phyloP scores from a whole-genome alignment of 1,140 invertebrate species.

The Gonioctena quinquepunctata region DNA sequence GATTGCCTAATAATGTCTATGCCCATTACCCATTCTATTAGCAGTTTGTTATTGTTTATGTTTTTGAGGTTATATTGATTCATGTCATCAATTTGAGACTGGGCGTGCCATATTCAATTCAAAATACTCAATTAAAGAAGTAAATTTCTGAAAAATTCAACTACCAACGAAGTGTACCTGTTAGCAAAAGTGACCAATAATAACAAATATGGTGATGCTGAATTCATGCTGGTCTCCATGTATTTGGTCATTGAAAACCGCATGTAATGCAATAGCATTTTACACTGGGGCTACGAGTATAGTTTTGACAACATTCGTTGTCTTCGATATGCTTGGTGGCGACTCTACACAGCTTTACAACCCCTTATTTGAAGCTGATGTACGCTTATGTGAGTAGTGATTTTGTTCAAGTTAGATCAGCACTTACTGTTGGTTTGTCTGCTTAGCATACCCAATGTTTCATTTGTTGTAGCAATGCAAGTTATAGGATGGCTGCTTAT shows the following conservation, averaged over 20 bases:
- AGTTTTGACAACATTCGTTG: conserved; percentile 73
- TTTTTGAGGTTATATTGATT: neutral
- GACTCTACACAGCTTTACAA: conserved; percentile 86
- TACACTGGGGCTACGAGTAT: conserved; percentile 76
- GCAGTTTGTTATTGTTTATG: neutral
- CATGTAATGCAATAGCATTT: conserved; percentile 74
- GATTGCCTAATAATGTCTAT: too few relatives aligned
- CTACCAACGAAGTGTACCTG: too few relatives aligned
- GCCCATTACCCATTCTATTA: too few relatives aligned
- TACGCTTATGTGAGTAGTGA: conserved; percentile 70
- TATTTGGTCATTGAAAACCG: conserved; percentile 80
- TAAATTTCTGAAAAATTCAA: neutral
- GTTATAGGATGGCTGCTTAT: conserved; percentile 74
- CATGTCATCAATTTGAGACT: neutral
- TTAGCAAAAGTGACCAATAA: neutral
- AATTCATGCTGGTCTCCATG: conserved; percentile 85
- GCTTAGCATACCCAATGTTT: conserved; percentile 23
- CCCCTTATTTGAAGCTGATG: conserved; percentile 85
- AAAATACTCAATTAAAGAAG: neutral
- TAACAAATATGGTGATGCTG: conserved; percentile 66
- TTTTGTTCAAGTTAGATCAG: too few relatives aligned
- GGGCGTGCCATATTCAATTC: neutral
- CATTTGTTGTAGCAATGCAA: conserved; percentile 70
- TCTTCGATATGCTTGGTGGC: conserved; percentile 78
- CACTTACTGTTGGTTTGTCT: conserved; percentile 32